Evolutionary conservation across 2,888 invertebrate genomes (phyloP), one percentile per base, ranked within the genome.

Genomic region (Clitarchus hookeri): DNA sequence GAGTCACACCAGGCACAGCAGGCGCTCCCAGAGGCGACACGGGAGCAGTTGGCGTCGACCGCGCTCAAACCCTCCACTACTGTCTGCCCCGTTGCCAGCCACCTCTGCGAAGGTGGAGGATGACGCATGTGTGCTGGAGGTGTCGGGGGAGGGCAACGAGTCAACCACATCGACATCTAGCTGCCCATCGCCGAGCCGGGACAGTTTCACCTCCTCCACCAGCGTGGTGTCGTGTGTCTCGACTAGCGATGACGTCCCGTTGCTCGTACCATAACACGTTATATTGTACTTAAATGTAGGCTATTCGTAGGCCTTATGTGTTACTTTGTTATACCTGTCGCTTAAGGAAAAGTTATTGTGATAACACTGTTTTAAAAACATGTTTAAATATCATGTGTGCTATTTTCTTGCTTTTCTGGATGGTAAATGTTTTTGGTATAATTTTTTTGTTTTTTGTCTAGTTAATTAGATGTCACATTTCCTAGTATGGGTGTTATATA

Each of bases 161-260:
- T 79, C 84, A n/a, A n/a, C 88, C 3, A 77, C 86, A n/a, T 84
- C 87, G 23, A 84, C 87, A 9, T 88, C 88, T 13, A 65, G 85
- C 26, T 87, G 87, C 6, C 85, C 82, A 36, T 89, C 89, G 78
- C 89, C 89, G 0, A 89, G 89, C 83, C 87, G 89, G 54, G 89
- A 88, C 82, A 89, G 89, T 85, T n/a, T 65, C 65, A n/a, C 65
- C 65, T 65, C 65, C 23, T 65, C 65, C n/a, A n/a, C 65, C 65
- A n/a, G 65, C n/a, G 12, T 85, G 0, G 11, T 87, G 79, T 87
- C 87, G 26, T 86, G 83, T 78, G 84, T 85, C 44, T 87, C 87
- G 4, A 85, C 84, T n/a, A 86, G 85, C 53, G 87, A 87, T 44
- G 87, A 87, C 44, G 86, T 84, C 9, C 87, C 85, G 26, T 84